Base-by-base conservation (phyloP, 2,113 vertebrate species). In the Myodes glareolus region DNA sequence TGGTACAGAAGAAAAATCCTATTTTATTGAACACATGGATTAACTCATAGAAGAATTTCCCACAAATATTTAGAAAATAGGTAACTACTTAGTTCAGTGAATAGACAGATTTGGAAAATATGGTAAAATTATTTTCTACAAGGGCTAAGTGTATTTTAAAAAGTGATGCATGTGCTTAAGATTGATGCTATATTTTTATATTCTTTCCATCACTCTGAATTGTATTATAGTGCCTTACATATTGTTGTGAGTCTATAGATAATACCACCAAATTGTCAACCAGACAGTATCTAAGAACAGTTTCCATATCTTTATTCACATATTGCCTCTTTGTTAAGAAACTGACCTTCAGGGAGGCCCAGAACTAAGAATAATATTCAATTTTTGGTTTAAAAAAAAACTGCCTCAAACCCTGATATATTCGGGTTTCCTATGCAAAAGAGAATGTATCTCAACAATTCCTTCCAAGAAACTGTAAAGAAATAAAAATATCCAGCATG, bases 51-150 rank as follows among this genome's bases (percentile, higher is more conserved):
- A 82, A 88, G 21, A 52, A 77, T 90, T 93, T 68, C 10, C 36
- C 95, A 52, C 36, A 91, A 19, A 25, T 77, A 75, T 8, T 88
- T 96, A 93, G 47, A 94, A 36, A 96, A 68, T 21, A 96, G 42
- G 23, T 92, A 94, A 88, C 77, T 93, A 52, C 21, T 94, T 33
- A 86, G 50, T 93, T 81, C 94, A 95, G 63, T 75, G 93, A 96
- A 95, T 92, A 36, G 36, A 39, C 63, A 92, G 61, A 61, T 89
- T 90, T 80, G n/a, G 5, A 91, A 95, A 93, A 93, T 45, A 88
- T 93, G n/a, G 42, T 27, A 52, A 70, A 88, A 77, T 84, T 13
- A 33, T 50, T 94, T 47, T 95, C 25, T 94, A 94, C 55, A 68
- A 29, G 52, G 52, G 91, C 21, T 92, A 93, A 91, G 11, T 7